A percentile compares a stretch with the other conserved stretches of the same genome.
Conservation (phyloP, 2,888 invertebrate genomes). For the Parthenolecanium corni region DNA sequence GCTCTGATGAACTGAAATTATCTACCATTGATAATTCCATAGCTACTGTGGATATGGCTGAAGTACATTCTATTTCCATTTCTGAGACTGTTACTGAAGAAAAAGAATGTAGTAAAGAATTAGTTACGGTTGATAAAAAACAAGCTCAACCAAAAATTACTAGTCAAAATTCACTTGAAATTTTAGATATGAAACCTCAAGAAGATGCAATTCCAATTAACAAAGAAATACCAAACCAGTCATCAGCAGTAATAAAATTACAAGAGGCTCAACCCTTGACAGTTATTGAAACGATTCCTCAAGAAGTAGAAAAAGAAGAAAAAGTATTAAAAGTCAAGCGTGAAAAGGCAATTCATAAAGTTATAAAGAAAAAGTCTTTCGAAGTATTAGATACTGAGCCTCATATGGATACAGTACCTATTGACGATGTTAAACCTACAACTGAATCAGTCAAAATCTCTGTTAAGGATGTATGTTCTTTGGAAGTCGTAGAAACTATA, state of each 20-base stretch:
- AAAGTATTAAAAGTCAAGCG: conserved; percentile 39
- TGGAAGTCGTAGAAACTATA: conserved; percentile 31
- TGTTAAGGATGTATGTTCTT: background rate
- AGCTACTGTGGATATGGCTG: conserved; percentile 34
- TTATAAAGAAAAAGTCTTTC: conserved; percentile 40
- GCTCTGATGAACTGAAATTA: background rate
- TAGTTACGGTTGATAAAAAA: background rate
- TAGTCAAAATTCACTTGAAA: conserved; percentile 13
- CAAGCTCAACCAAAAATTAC: conserved; percentile 1
- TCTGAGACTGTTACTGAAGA: conserved; percentile 23
- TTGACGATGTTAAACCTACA: background rate
- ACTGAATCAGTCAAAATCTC: background rate
- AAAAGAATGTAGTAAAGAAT: conserved; percentile 9
- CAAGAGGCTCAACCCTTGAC: conserved; percentile 37
- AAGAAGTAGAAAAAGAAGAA: conserved; percentile 36
- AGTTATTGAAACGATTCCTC: conserved; percentile 33
- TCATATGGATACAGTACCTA: background rate
- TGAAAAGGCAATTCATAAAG: conserved; percentile 39
- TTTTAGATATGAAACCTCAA: background rate
- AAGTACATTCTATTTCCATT: conserved; percentile 33
- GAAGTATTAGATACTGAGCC: conserved; percentile 37
- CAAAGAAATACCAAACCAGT: background rate
- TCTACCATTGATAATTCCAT: conserved; percentile 26
- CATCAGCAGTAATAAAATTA: conserved; percentile 10
- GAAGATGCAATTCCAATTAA: background rate